Conservation (phyloP, 2,797 vertebrate genomes). For the Acipenser oxyrinchus region DNA sequence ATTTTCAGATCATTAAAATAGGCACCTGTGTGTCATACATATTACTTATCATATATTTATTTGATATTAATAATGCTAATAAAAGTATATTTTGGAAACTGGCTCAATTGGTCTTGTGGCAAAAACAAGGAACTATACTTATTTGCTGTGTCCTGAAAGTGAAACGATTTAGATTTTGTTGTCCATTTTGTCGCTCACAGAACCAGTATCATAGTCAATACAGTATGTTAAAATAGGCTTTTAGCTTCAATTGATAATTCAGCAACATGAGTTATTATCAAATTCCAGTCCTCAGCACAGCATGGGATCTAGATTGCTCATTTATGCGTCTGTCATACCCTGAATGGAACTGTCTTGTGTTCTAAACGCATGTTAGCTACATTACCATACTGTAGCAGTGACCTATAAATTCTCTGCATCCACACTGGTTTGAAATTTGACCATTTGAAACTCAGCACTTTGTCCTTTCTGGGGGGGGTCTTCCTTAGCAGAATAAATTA, state of each 20-base stretch:
- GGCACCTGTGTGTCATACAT: no score
- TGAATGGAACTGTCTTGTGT: slow-evolving; percentile 9
- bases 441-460: no score
- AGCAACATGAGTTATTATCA: slow-evolving; percentile 10
- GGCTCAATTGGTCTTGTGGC: no score
- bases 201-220: slow-evolving; percentile 14
- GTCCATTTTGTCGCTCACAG: not conserved
- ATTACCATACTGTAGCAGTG: not conserved
- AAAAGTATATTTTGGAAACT: no score
- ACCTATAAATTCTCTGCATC: not conserved
- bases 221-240: slow-evolving; percentile 15
- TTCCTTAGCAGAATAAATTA: no score
- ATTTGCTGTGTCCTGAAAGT: not conserved
- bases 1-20: no score
- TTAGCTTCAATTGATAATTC: not conserved
- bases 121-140: no score
- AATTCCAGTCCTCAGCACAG: slow-evolving; percentile 9
- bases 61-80: no score
- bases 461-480: no score
- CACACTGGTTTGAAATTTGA: no score
- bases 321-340: slow-evolving; percentile 12
- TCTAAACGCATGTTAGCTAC: slow-evolving; percentile 4
- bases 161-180: slow-evolving; percentile 9
- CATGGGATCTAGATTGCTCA: slow-evolving; percentile 5
- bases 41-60: no score